These are phyloP conservation scores for Diploscapter pachys DNA, from an alignment of 1,140 invertebrate species.

Conservation along the genomic window DNA sequence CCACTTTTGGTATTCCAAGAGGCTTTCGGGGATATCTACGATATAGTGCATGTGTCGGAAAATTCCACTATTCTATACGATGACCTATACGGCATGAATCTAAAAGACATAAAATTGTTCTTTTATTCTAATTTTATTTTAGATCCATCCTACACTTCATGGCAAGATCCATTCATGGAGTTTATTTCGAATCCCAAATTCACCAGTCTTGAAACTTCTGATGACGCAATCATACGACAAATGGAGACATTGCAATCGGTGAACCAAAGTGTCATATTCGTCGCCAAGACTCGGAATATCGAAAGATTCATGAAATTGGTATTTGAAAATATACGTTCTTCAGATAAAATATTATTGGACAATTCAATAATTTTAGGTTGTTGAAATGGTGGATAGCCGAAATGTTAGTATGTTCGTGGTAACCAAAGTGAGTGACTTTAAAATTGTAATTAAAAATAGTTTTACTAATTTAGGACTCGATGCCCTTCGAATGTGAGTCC, in stretches of 20 bases:
- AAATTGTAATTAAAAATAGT: background rate
- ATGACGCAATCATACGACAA: conserved; percentile 11
- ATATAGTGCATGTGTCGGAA: conserved; percentile 40
- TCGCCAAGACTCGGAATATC: conserved; percentile 35
- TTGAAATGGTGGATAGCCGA: conserved; percentile 22
- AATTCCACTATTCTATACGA: conserved; percentile 46
- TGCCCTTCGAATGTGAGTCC: conserved; percentile 50
- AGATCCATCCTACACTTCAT: conserved; percentile 19
- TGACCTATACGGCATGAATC: conserved; percentile 42
- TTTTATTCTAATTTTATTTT: conserved; percentile 4
- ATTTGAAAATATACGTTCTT: background rate
- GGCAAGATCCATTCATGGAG: conserved; percentile 10
- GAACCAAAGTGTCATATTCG: conserved; percentile 20
- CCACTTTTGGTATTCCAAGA: conserved; percentile 44
- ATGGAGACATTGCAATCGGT: conserved; percentile 22
- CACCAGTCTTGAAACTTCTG: conserved; percentile 4
- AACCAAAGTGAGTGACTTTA: conserved; percentile 27
- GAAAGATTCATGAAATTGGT: conserved; percentile 27
- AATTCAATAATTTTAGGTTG: conserved; percentile 18
- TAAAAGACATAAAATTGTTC: background rate
- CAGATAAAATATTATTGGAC: background rate
- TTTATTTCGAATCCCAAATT: conserved; percentile 6
- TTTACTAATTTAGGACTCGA: conserved; percentile 27
- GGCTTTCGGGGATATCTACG: conserved; percentile 40
- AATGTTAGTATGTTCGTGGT: conserved; percentile 32